A percentile compares a stretch with the other conserved stretches of the same genome.
Conservation (phyloP, 2,797 vertebrate genomes). For the Myotis planiceps region DNA sequence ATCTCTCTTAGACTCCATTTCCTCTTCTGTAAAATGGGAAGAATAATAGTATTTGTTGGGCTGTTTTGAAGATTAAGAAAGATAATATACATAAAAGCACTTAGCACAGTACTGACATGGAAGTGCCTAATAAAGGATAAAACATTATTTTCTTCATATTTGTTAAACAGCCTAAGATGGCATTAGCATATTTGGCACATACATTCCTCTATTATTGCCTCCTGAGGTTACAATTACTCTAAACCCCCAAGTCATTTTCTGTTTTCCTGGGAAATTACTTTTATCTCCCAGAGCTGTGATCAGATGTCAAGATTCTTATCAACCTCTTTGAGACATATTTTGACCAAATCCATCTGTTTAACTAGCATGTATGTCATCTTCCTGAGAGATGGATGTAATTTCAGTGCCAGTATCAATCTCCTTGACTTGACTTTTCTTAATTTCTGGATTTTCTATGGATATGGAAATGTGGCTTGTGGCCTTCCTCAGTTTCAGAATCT, state of each 20-base stretch:
- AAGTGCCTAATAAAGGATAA: slow-evolving; percentile 11
- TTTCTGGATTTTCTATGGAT: slow-evolving; percentile 65
- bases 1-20: neutral
- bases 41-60: neutral
- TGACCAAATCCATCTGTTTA: slow-evolving; percentile 73
- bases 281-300: slow-evolving; percentile 37
- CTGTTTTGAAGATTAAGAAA: slow-evolving; percentile 34
- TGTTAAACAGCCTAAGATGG: neutral
- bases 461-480: slow-evolving; percentile 62
- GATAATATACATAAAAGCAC: neutral
- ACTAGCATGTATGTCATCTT: slow-evolving; percentile 68
- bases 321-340: slow-evolving; percentile 72
- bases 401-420: slow-evolving; percentile 55
- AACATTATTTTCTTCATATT: slow-evolving; percentile 39
- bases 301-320: slow-evolving; percentile 65
- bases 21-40: neutral
- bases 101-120: neutral
- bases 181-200: slow-evolving; percentile 42
- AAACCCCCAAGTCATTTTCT: slow-evolving; percentile 63
- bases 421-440: slow-evolving; percentile 74
- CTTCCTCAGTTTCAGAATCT: slow-evolving; percentile 26
- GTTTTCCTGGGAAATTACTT: slow-evolving; percentile 61
- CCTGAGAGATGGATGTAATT: slow-evolving; percentile 69
- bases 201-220: neutral
- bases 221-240: slow-evolving; percentile 39